Evolutionary conservation across 2,888 invertebrate genomes (phyloP).

Genomic region (Steinernema carpocapsae): DNA sequence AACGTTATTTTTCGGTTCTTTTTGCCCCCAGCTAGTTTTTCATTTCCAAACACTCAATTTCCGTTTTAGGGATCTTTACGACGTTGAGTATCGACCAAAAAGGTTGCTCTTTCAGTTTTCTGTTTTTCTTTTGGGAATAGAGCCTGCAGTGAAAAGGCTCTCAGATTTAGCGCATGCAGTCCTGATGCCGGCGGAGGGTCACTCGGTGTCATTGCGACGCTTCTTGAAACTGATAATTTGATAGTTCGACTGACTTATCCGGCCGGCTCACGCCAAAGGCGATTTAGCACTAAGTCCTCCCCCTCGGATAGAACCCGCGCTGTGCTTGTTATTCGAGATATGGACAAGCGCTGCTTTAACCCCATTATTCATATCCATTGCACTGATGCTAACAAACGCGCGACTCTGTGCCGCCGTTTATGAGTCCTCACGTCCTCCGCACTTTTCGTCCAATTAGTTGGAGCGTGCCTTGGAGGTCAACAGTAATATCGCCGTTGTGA

Average conservation of each 20-base stretch:
- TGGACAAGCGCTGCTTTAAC: slow-evolving; percentile 35
- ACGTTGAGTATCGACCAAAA: slow-evolving; percentile 34
- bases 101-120: slow-evolving; percentile 33
- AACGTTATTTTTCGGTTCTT: slow-evolving; percentile 15
- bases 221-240: slow-evolving; percentile 25
- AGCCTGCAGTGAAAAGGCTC: slow-evolving; percentile 13
- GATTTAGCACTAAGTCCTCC: slow-evolving; percentile 33
- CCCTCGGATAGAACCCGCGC: slow-evolving; percentile 20
- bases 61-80: slow-evolving; percentile 35
- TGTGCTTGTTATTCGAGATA: slow-evolving; percentile 32
- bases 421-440: neutral
- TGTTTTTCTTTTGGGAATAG: slow-evolving; percentile 35
- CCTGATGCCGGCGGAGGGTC: neutral
- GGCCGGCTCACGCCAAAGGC: slow-evolving; percentile 25
- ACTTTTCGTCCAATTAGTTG: slow-evolving; percentile 7
- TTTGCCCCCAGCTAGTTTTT: slow-evolving; percentile 24
- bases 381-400: slow-evolving; percentile 34
- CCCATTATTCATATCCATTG: slow-evolving; percentile 35
- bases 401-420: neutral
- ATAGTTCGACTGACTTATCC: slow-evolving; percentile 19
- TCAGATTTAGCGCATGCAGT: slow-evolving; percentile 28
- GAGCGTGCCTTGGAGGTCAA: neutral
- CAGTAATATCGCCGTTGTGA: neutral
- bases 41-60: slow-evolving; percentile 34
- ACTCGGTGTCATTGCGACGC: neutral